A percentile compares a stretch with the other conserved stretches of the same genome.
phyloP scores from a whole-genome alignment of 2,113 vertebrate species.

The Nannobrachium achirus region DNA sequence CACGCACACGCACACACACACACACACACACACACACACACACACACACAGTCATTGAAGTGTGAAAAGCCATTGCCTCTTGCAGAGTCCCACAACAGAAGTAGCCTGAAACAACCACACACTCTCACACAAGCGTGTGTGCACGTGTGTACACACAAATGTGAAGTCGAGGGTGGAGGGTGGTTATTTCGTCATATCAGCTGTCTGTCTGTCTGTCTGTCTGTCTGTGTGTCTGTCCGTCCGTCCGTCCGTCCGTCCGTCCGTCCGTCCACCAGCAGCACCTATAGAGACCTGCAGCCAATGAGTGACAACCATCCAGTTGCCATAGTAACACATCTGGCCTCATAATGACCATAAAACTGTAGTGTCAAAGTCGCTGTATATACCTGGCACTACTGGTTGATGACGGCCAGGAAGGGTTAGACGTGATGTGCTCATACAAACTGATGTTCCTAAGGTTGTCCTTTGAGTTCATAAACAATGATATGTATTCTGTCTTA shows the following conservation, averaged over 20 bases:
- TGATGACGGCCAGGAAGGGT: too few species aligned
- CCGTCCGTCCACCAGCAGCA: constrained; percentile 36
- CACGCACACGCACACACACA: background rate
- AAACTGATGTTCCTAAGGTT: too few species aligned
- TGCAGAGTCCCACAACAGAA: constrained; percentile 30
- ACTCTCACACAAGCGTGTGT: constrained; percentile 10
- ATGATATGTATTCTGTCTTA: too few species aligned
- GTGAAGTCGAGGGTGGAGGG: constrained; percentile 6
- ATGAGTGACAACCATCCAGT: constrained; percentile 54
- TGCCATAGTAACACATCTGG: constrained; percentile 59
- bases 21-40: background rate
- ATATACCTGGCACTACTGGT: too few species aligned
- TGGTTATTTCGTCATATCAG: constrained; percentile 7
- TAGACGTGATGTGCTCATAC: too few species aligned
- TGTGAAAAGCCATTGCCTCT: constrained; percentile 35
- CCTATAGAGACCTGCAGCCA: constrained; percentile 54
- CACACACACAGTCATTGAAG: constrained; percentile 22
- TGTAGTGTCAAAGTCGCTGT: too few species aligned
- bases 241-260: too few species aligned
- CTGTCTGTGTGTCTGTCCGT: too few species aligned
- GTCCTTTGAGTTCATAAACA: too few species aligned
- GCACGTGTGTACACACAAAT: background rate
- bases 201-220: too few species aligned
- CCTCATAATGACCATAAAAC: too few species aligned
- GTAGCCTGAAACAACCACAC: constrained; percentile 12